Percentiles rank a stretch among this genome's conserved stretches.
Conservation (phyloP, 1,140 invertebrate species). For the Rhopalosiphum maidis region DNA sequence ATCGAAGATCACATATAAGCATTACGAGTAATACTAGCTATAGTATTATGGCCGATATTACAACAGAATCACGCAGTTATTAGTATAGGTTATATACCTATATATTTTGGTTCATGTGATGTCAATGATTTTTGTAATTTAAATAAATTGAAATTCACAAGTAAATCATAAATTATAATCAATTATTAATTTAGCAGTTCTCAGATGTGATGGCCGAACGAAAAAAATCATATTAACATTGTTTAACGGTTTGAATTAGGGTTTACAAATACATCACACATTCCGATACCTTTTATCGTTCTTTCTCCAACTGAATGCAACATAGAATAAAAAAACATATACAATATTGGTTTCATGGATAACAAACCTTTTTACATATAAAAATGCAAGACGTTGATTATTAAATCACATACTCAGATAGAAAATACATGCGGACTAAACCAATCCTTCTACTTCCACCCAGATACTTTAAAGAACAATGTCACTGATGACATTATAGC, state of each 20-base stretch:
- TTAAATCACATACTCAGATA: neutral
- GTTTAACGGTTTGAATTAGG: neutral
- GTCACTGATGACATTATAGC: neutral
- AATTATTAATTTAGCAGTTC: neutral
- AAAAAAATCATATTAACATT: neutral
- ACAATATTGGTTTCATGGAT: neutral
- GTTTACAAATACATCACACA: neutral
- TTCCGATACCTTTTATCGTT: neutral
- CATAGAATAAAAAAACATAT: neutral
- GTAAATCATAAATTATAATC: neutral
- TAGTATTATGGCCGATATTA: neutral
- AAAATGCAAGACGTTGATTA: neutral
- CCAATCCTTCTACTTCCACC: neutral
- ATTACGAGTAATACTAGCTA: neutral
- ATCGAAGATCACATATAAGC: neutral
- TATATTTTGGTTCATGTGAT: neutral
- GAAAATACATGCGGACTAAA: neutral
- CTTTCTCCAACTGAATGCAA: neutral
- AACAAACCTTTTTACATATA: neutral
- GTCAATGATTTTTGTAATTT: neutral
- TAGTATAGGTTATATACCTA: neutral
- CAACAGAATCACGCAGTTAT: neutral
- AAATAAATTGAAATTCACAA: neutral
- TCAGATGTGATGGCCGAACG: neutral
- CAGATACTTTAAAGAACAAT: slow-evolving; percentile 27